phyloP scores from a whole-genome alignment of 2,888 invertebrate species.

The Ornithoptera alexandrae region DNA sequence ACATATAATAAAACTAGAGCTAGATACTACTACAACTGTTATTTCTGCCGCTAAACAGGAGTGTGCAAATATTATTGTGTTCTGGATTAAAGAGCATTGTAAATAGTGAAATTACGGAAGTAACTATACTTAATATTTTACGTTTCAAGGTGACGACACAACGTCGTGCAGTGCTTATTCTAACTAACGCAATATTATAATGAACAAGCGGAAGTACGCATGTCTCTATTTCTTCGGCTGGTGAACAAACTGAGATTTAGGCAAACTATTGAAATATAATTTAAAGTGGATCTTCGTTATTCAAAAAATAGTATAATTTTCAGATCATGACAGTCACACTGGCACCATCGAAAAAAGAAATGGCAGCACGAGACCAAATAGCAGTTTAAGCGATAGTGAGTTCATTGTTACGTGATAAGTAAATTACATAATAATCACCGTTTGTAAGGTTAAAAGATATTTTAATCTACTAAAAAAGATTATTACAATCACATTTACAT shows the following conservation, averaged over 20 bases:
- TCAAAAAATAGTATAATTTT: constrained; percentile 32
- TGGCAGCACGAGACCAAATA: constrained; percentile 71
- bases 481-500: neutral
- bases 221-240: too few species aligned
- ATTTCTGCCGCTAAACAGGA: too few species aligned
- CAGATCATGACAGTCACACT: constrained; percentile 61
- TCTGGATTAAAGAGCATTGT: too few species aligned
- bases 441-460: neutral
- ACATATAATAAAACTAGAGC: too few species aligned
- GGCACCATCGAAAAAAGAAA: constrained; percentile 70
- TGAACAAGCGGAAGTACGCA: too few species aligned
- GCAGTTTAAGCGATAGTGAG: constrained; percentile 75
- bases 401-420: neutral
- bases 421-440: neutral
- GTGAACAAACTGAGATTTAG: neutral
- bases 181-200: too few species aligned
- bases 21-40: too few species aligned
- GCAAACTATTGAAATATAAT: neutral
- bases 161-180: too few species aligned
- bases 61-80: too few species aligned
- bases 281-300: neutral
- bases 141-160: too few species aligned
- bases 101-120: too few species aligned
- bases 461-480: neutral
- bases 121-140: too few species aligned